Evolutionary conservation across 1,140 invertebrate genomes (phyloP), one percentile per base, ranked within the genome.

Genomic region (Drosophila busckii): DNA sequence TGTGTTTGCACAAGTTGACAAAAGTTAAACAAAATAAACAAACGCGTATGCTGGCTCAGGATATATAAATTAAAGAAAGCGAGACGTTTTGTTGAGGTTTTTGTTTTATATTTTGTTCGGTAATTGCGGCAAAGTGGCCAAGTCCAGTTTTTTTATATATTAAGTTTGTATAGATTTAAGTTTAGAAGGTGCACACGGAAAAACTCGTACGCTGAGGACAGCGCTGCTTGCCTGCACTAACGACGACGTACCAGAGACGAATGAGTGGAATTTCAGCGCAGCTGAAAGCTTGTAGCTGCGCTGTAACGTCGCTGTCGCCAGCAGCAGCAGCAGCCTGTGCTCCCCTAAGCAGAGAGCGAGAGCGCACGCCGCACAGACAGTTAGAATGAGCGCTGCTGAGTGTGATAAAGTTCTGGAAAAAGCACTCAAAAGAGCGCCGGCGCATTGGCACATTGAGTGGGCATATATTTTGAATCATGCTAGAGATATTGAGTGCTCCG

Each of bases 221-320:
- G 73, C 73, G 73, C 73, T 70, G 68, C 48, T 68, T 67, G 63
- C 62, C 44, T 67, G 60, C 60, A 53, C 53, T 59, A 29, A 50
- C 73, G 73, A 59, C 61, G 56, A 71, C 69, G 58, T 67, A 66
- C 76, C 73, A 80, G 63, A 78, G 63, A 78, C 75, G 73, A 78
- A 80, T 78, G 75, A 78, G 73, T 73, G 73, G 63, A 78, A 73
- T 66, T 62, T 54, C 54, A 64, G 49, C 58, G 55, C 68, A 60
- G 67, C 52, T 58, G 59, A 67, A 67, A 54, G 63, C 63, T 63
- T 62, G 59, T 50, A 52, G 63, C 50, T 37, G 26, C 20, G 25
- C 10, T 17, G 42, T 17, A 28, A 10, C 42, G 6, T 10, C 40
- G 34, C 49, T 41, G 28, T 25, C 29, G 25, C 23, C 48, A 40